Conservation (phyloP, 2,797 vertebrate genomes). For the Ibycter americanus region DNA sequence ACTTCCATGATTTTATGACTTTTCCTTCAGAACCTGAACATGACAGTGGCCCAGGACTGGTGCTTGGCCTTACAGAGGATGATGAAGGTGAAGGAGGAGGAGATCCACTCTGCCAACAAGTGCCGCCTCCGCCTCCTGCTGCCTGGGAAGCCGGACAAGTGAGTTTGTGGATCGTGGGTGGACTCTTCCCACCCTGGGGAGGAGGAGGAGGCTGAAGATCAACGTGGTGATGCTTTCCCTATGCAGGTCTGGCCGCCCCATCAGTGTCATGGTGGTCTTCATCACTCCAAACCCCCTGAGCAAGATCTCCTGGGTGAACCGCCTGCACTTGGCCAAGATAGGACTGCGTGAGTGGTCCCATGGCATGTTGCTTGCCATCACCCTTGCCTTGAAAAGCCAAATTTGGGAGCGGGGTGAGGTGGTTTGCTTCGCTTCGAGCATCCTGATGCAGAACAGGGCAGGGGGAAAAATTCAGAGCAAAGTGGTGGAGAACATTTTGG, state of each 20-base stretch:
- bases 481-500: neutral
- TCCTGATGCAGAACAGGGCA: rapidly evolving
- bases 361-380: rapidly evolving
- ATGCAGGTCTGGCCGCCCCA: conserved; percentile 86
- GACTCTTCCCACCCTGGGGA: neutral
- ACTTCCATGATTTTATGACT: neutral
- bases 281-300: conserved; percentile 89
- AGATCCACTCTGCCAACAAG: conserved; percentile 96
- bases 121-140: conserved; percentile 93
- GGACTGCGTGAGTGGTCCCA: conserved; percentile 82
- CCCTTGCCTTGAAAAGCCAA: neutral
- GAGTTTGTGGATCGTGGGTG: conserved; percentile 48
- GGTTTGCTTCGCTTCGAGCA: rapidly evolving
- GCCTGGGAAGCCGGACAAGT: conserved; percentile 94
- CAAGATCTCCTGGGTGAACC: conserved; percentile 94
- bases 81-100: conserved; percentile 94
- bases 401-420: neutral
- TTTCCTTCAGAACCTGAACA: conserved; percentile 90
- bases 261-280: conserved; percentile 92
- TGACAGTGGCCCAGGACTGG: conserved; percentile 95
- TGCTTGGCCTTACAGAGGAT: conserved; percentile 94
- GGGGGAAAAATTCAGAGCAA: neutral
- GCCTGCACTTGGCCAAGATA: conserved; percentile 88
- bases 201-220: neutral
- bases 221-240: neutral